Evolutionary conservation across 2,113 vertebrate species (phyloP), one percentile per base, ranked within the genome.

Genomic region (Chauna torquata): DNA sequence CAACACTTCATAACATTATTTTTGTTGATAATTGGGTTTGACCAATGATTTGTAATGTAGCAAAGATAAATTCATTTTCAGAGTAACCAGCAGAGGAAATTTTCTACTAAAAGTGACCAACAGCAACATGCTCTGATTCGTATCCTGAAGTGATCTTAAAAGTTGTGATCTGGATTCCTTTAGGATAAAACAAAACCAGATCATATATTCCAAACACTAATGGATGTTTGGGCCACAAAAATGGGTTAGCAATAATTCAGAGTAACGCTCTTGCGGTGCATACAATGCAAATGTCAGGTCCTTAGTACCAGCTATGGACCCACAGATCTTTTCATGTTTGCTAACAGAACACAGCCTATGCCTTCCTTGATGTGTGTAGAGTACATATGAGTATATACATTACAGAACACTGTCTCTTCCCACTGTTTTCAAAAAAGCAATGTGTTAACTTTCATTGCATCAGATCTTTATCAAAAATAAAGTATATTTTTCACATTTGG

Each of bases 81-180:
- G 5, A 0, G 0, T 18, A 71, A 80, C 4, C 28, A 8, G 12
- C 2, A 64, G 4, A 85, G 16, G 25, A 59, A 64, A 3, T 28
- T 95, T 88, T 25, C 34, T 44, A 8, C 27, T 82, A 17, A 38
- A 72, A 45, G 11, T 49, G 16, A 68, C n/a, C 19, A 52, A 68
- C 8, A 79, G 50, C 19, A 16, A 42, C 8, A 23, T 34, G 16
- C 6, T 71, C 64, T 58, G 12, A 55, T 70, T 81, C 19, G 10
- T 57, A 22, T 12, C 6, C 57, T 49, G 18, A 7, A 45, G 27
- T 13, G 7, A 6, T 69, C 12, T 85, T 79, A 44, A 19, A 38
- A n/a, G 3, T 6, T 40, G 4, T 18, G 16, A 69, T 28, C 16
- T 58, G 9, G 4, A 42, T 47, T 86, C 4, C 13, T 44, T 64